Conservation (phyloP, 2,797 vertebrate species). For the Ctenopoma kingsleyae region DNA sequence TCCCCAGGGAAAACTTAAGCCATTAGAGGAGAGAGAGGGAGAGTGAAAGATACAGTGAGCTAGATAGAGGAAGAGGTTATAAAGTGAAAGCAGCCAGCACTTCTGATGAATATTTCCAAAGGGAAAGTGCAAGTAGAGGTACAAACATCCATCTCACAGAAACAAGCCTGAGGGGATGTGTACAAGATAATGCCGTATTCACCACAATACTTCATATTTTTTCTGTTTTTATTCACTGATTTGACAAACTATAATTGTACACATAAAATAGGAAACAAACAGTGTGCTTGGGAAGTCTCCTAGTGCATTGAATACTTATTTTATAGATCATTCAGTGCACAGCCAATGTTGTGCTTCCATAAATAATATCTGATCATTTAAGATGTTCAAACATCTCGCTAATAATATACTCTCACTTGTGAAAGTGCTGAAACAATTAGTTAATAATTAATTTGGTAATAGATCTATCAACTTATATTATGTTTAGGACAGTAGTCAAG, state of each 20-base stretch:
- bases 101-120: slow-evolving; percentile 76
- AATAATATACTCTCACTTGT: neutral
- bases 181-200: slow-evolving; percentile 45
- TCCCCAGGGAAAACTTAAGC: slow-evolving; percentile 78
- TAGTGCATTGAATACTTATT: neutral
- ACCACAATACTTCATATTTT: slow-evolving; percentile 27
- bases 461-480: too few relatives aligned
- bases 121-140: slow-evolving; percentile 66
- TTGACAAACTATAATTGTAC: slow-evolving; percentile 34
- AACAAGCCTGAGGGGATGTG: slow-evolving; percentile 56
- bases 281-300: neutral
- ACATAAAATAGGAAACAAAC: slow-evolving; percentile 25
- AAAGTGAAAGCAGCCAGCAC: slow-evolving; percentile 71
- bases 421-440: neutral
- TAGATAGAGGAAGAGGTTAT: slow-evolving; percentile 71
- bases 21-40: slow-evolving; percentile 70
- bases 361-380: neutral
- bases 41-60: slow-evolving; percentile 56
- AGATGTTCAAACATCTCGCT: neutral
- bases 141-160: slow-evolving; percentile 70
- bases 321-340: neutral
- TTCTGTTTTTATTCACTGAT: slow-evolving; percentile 43
- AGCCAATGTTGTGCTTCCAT: neutral
- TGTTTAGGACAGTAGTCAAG: too few relatives aligned
- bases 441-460: neutral